Evolutionary conservation across 2,888 invertebrate species (phyloP).

Genomic region (Drosophila planitibia): DNA sequence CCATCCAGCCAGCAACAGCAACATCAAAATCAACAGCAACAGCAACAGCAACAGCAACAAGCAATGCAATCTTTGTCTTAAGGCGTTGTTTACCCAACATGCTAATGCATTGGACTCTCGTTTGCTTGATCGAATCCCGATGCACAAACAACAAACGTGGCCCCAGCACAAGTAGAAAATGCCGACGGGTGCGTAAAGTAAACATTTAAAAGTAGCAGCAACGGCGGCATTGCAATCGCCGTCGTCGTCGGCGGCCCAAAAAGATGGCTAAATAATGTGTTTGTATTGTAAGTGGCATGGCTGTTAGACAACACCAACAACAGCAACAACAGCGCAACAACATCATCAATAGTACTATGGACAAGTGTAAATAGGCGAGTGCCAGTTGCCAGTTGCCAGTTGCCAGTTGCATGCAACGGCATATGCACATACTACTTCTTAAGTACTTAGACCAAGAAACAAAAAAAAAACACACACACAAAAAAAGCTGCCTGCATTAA

Average conservation of each 20-base stretch:
- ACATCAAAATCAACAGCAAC: background rate
- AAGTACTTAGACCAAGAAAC: conserved; percentile 39
- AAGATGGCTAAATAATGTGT: conserved; percentile 83
- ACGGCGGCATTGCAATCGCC: conserved; percentile 27
- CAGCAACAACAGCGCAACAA: conserved; percentile 14
- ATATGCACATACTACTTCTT: conserved; percentile 16
- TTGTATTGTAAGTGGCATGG: conserved; percentile 74
- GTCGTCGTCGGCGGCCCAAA: conserved; percentile 64
- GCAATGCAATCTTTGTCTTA: conserved; percentile 69
- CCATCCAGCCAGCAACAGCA: conserved; percentile 20
- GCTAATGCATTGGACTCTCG: conserved; percentile 73
- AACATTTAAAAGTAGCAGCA: conserved; percentile 70
- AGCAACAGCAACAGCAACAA: background rate
- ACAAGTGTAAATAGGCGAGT: conserved; percentile 70
- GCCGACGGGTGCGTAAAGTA: conserved; percentile 83
- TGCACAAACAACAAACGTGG: conserved; percentile 56
- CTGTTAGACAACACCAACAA: conserved; percentile 56
- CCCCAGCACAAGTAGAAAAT: conserved; percentile 52
- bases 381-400: conserved; percentile 17
- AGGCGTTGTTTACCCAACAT: conserved; percentile 75
- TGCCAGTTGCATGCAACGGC: conserved; percentile 34
- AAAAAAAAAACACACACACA: background rate
- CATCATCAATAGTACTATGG: conserved; percentile 32
- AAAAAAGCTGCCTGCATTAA: conserved; percentile 70
- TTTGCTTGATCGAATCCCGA: conserved; percentile 54